A percentile compares a stretch with the other conserved stretches of the same genome.
phyloP scores from a whole-genome alignment of 2,113 vertebrate genomes.

The Hystrix cristata region DNA sequence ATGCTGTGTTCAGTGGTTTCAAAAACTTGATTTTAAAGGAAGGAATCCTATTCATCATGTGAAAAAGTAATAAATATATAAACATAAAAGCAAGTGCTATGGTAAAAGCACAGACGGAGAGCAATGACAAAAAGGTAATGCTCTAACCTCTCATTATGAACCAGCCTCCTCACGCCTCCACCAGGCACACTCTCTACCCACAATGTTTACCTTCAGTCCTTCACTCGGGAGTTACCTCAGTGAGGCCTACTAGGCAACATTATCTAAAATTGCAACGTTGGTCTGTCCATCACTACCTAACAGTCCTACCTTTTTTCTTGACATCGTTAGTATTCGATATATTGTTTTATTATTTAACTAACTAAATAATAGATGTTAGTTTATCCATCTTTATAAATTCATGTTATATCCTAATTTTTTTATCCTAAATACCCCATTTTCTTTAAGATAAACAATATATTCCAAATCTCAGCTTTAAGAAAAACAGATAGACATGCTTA shows the following conservation, averaged over 20 bases:
- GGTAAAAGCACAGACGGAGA: neutral
- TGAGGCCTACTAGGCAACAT: neutral
- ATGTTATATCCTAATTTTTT: neutral
- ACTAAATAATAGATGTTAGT: neutral
- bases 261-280: conserved; percentile 31
- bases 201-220: neutral
- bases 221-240: neutral
- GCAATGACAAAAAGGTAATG: neutral
- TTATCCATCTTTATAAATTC: conserved; percentile 27
- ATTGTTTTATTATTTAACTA: neutral
- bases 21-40: conserved; percentile 36
- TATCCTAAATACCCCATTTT: neutral
- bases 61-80: neutral
- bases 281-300: neutral
- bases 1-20: conserved; percentile 16
- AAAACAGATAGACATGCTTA: conserved; percentile 23
- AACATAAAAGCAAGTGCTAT: conserved; percentile 28
- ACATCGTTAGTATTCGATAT: conserved; percentile 5
- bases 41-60: neutral
- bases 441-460: conserved; percentile 27
- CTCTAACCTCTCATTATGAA: neutral
- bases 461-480: conserved; percentile 42
- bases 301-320: neutral
- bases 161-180: neutral
- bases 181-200: neutral